These are phyloP conservation scores for Pyrocoelia pectoralis DNA, from an alignment of 2,888 invertebrate species.

Conservation along the genomic window DNA sequence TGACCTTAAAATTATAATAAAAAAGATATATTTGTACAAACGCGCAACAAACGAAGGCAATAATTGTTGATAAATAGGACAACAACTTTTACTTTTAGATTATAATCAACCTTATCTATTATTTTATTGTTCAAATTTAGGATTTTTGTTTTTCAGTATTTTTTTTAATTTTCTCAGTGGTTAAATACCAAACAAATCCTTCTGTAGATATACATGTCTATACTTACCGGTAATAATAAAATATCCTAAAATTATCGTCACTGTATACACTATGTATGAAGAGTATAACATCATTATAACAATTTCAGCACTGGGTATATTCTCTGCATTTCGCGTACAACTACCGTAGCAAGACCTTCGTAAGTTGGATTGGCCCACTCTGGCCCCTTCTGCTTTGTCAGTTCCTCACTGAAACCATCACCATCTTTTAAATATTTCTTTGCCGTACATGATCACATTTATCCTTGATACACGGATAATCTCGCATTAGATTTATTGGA, in stretches of 20 bases:
- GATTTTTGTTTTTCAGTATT: too few species aligned
- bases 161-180: too few species aligned
- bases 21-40: background rate
- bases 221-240: constrained; percentile 54
- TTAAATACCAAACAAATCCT: too few species aligned
- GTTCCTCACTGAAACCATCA: constrained; percentile 1
- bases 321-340: constrained; percentile 50
- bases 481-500: background rate
- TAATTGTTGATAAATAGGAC: constrained; percentile 18
- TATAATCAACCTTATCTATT: constrained; percentile 10
- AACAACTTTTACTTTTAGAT: constrained; percentile 29
- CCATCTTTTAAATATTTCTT: background rate
- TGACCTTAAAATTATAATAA: background rate
- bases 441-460: constrained; percentile 4
- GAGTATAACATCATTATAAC: constrained; percentile 37
- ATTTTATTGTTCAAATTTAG: background rate
- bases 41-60: background rate
- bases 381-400: constrained; percentile 36
- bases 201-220: too few species aligned
- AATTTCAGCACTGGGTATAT: constrained; percentile 40
- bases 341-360: constrained; percentile 34
- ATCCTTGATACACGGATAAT: constrained; percentile 2
- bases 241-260: constrained; percentile 56
- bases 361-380: constrained; percentile 33
- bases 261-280: constrained; percentile 49